Percentiles rank a stretch among this genome's conserved stretches.
Conservation (phyloP, 2,797 vertebrate species). For the Tapirus indicus region DNA sequence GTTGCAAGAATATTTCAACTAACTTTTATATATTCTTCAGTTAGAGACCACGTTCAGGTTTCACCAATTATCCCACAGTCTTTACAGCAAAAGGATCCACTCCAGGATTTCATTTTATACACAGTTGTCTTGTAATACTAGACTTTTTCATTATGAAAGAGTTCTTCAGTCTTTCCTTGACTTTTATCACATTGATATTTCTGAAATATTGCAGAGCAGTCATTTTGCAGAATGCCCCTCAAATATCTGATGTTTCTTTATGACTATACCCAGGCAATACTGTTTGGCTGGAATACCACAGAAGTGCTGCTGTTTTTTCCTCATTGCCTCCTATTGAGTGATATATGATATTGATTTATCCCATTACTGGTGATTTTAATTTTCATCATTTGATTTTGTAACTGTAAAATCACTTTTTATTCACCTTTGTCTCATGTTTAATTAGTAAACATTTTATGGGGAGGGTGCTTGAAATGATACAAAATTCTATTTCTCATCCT, state of each 20-base stretch:
- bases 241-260: background rate
- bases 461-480: background rate
- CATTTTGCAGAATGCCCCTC: background rate
- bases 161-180: background rate
- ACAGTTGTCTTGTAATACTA: background rate
- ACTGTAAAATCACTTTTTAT: background rate
- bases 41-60: background rate
- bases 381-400: background rate
- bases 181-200: slow-evolving; percentile 20
- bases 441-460: background rate
- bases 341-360: background rate
- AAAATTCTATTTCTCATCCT: background rate
- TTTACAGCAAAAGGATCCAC: background rate
- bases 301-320: background rate
- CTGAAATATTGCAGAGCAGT: background rate
- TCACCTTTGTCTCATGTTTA: background rate
- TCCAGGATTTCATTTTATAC: background rate
- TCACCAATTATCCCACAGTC: background rate
- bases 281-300: background rate
- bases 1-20: background rate
- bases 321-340: background rate
- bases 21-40: background rate
- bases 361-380: background rate
- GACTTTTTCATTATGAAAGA: background rate
- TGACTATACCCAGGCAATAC: background rate